Evolutionary conservation across 2,113 vertebrate genomes (phyloP), one percentile per base, ranked within the genome.

Genomic region (Rhipidura dahli): DNA sequence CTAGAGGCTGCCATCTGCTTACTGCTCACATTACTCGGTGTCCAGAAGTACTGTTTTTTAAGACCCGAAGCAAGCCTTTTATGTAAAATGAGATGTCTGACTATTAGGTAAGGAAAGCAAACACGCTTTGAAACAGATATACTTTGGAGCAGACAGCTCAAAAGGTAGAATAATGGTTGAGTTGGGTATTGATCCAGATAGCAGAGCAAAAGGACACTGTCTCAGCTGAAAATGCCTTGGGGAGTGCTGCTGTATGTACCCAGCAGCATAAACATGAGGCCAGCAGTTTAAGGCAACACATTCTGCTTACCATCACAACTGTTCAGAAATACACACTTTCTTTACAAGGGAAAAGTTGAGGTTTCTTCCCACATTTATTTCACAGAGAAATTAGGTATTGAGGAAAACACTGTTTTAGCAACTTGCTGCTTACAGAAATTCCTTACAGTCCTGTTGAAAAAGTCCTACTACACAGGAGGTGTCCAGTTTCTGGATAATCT

Each of bases 181-280:
- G 13, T 2, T n/a, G 21, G 4, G 2, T n/a, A 16, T 51, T 56
- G 73, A 69, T 73, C 27, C 40, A 73, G 28, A 26, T 3, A 28
- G 30, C 30, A 37, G 50, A 68, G 44, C 11, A 1, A 9, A 94
- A 53, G 37, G 31, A n/a, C 10, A 1, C 10, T 16, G 15, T 20
- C 31, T 56, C 10, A 19, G 50, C 30, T 39, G 51, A 39, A 56
- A 44, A 33, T 26, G 15, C 20, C 65, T 28, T 33, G 10, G 22
- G 45, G 7, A 45, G 28, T 24, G 56, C 2, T 5, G 33, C 49
- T 1, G 0, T n/a, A 3, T 7, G 19, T 33, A 19, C 42, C 10
- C 6, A 53, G 45, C 35, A 64, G 22, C 39, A 31, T 27, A 24
- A 64, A 59, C 1, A 2, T 3, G 13, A 42, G 30, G 0, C 1